Percentiles rank a stretch among this genome's conserved stretches.
Evolutionary conservation across 2,888 invertebrate species (phyloP).

Genomic region (Coleophora flavipennella): DNA sequence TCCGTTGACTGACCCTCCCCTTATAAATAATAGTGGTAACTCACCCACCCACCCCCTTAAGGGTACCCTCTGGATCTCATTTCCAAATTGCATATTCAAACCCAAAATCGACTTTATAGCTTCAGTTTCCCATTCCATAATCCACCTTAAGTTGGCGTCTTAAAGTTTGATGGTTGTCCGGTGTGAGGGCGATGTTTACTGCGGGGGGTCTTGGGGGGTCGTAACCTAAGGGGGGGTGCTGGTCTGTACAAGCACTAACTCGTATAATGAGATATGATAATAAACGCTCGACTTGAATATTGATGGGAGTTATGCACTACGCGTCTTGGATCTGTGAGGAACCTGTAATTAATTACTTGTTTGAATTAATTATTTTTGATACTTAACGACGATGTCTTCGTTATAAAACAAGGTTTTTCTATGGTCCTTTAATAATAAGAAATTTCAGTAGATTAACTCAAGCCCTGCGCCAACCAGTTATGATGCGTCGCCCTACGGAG

Average conservation of each 20-base stretch:
- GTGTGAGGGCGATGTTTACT: conserved; percentile 38
- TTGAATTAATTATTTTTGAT: conserved; percentile 2
- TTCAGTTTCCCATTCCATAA: conserved; percentile 23
- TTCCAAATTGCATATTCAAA: conserved; percentile 70
- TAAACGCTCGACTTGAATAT: conserved; percentile 69
- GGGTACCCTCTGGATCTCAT: conserved; percentile 67
- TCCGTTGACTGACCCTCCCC: conserved; percentile 65
- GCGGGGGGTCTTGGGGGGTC: conserved; percentile 49
- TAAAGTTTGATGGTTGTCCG: conserved; percentile 23
- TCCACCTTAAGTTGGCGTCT: conserved; percentile 19
- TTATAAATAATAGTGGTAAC: conserved; percentile 72
- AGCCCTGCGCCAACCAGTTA: no score
- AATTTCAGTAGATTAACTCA: no score
- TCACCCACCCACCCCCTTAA: conserved; percentile 54
- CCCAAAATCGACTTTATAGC: conserved; percentile 65
- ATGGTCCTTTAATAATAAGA: no score
- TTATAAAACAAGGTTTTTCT: no score
- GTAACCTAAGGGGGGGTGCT: conserved; percentile 59
- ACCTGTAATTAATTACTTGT: conserved; percentile 23
- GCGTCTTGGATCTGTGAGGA: conserved; percentile 41
- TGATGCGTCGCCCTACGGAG: no score
- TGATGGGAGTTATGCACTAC: conserved; percentile 66
- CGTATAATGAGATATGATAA: conserved; percentile 74
- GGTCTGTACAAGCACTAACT: conserved; percentile 66
- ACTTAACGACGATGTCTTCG: not conserved